Evolutionary conservation across 2,113 vertebrate species (phyloP), one percentile per base, ranked within the genome.

Genomic region (Climacteris rufus): DNA sequence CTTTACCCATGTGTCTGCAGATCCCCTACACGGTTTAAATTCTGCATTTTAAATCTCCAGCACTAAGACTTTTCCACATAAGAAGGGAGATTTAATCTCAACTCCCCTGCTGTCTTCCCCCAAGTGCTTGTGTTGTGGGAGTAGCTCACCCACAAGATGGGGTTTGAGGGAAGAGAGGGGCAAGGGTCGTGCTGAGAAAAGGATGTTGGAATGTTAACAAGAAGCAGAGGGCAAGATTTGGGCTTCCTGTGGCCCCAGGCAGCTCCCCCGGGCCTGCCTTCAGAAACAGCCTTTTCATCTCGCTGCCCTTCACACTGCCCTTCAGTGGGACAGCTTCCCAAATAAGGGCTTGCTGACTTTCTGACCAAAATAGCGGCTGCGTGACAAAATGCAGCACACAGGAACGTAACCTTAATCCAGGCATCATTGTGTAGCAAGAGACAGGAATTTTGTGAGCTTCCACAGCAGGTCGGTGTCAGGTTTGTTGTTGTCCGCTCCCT

Each of bases 331-430:
- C 93, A 76, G 82, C 94, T 97, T 97, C 94, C 97, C 97, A 97
- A 97, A 97, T 97, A 98, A 61, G 97, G 97, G 5, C 96, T 81
- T 59, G 92, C 79, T 81, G 94, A 88, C 91, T 92, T 96, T 85
- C 94, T 70, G 96, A 95, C 96, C 95, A 79, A 97, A 98, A 97
- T 98, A 98, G 97, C 92, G 79, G 9, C 94, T 96, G 81, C 94
- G 89, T 97, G 97, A 97, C 97, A 97, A 96, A 97, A 96, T 97
- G 96, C 95, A 96, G 91, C 60, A 2, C 5, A 0, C 57, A 81
- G 95, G 92, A 96, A 94, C 50, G 93, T 94, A 95, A 96, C 93
- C 96, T 89, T 96, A 95, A 95, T 96, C 93, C 97, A 64, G 93
- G 78, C 93, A 80, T 81, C 95, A 95, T 97, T 97, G 97, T 97